These are phyloP conservation scores for Lasioglossum figueresi DNA, from an alignment of 2,888 invertebrate species.

Conservation along the genomic window DNA sequence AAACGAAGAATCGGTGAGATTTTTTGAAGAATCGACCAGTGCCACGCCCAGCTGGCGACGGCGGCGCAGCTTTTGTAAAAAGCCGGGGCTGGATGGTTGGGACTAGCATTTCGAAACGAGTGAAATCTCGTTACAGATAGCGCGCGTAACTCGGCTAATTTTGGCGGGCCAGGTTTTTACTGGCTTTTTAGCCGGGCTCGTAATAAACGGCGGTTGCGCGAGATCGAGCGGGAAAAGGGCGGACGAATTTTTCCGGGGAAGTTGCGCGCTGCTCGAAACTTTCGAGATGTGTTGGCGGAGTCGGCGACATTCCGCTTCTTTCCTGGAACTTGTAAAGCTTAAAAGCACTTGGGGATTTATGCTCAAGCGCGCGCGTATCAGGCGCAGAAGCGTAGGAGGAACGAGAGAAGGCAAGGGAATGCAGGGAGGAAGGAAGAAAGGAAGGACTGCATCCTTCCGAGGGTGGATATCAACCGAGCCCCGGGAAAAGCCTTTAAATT, in stretches of 20 bases:
- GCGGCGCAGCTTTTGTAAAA: neutral
- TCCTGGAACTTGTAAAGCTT: constrained; percentile 73
- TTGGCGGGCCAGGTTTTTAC: constrained; percentile 64
- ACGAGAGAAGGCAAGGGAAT: neutral
- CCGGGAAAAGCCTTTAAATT: constrained; percentile 61
- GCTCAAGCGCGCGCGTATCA: constrained; percentile 62
- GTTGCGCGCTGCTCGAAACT: constrained; percentile 53
- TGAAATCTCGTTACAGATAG: neutral
- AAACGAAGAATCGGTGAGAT: neutral
- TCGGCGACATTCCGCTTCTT: constrained; percentile 63
- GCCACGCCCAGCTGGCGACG: neutral
- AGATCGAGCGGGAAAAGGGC: constrained; percentile 10
- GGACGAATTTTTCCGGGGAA: constrained; percentile 51
- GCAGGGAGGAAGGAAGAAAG: neutral
- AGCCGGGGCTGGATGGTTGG: neutral
- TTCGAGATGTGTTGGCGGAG: constrained; percentile 56
- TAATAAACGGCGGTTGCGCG: constrained; percentile 55
- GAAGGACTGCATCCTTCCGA: constrained; percentile 41
- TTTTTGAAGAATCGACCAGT: neutral
- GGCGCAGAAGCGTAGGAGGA: constrained; percentile 38
- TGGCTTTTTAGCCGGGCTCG: constrained; percentile 45
- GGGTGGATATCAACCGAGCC: constrained; percentile 53
- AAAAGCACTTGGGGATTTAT: constrained; percentile 73
- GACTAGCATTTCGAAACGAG: constrained; percentile 17
- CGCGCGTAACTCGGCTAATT: constrained; percentile 62